Base-by-base conservation (phyloP, 2,888 invertebrate genomes). In the Sphaeridia pumilis region DNA sequence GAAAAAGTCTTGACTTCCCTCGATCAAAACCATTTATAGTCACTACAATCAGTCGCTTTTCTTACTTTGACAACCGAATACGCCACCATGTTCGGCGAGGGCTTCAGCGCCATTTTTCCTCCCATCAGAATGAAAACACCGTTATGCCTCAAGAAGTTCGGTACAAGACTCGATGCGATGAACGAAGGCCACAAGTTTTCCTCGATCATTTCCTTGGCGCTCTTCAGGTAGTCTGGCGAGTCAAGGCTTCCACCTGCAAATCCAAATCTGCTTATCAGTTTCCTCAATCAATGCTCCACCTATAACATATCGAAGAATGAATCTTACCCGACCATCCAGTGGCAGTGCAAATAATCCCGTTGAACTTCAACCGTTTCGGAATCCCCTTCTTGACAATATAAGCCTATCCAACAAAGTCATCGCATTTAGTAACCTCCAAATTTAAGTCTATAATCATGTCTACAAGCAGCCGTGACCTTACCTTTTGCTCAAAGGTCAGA, bases 321-420 rank as follows among this genome's bases (percentile, higher is more conserved):
- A n/a, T 21, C 24, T 49, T 49, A 49, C 49, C 49, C 28, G 49
- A 38, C 49, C 41, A 42, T 4, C 49, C 49, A 35, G 41, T 49
- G 5, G 38, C 41, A 26, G 49, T 49, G 22, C 49, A 49, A 20
- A 49, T 49, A 31, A 49, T 49, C 4, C 41, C 49, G 31, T 49
- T 41, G 28, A 42, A 49, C 10, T 38, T 38, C 1, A 49, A 7
- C 21, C 28, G 28, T 2, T 49, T 41, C 5, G 49, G 49, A 7
- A 49, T 21, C 2, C 41, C 49, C 17, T 49, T 49, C 14, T 28
- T 20, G 10, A 49, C 43, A 38, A 49, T 49, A 34, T 42, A 49
- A 10, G 49, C 49, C 49, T 49, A 21, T 17, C 5, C n/a, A 47
- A 35, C n/a, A n/a, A n/a, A n/a, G n/a, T n/a, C n/a, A n/a, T n/a